Evolutionary conservation across 2,113 vertebrate genomes (phyloP).

Genomic region (Alaudala cheleensis): DNA sequence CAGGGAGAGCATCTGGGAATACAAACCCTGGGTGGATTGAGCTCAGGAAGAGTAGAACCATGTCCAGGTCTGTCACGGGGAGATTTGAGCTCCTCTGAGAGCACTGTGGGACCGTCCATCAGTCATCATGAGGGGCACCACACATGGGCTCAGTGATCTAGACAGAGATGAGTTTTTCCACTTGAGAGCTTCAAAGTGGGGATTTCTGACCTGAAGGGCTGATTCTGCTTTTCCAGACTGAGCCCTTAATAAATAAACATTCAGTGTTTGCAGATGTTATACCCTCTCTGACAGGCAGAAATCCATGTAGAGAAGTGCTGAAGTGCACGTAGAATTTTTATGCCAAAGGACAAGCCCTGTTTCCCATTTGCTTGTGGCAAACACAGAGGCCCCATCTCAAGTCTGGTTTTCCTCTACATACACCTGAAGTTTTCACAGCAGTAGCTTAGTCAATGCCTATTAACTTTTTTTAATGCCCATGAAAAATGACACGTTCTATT

Average conservation of each 20-base stretch:
- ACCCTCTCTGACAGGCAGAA: background rate
- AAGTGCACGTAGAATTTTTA: background rate
- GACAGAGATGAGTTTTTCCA: background rate
- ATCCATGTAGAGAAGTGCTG: background rate
- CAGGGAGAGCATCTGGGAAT: background rate
- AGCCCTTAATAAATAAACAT: conserved; percentile 7
- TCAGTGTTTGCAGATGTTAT: background rate
- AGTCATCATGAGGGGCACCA: background rate
- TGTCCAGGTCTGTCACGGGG: rapidly evolving
- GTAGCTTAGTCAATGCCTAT: background rate
- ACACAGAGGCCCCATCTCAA: background rate
- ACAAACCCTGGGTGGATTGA: background rate
- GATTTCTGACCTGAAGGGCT: background rate
- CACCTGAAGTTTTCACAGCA: background rate
- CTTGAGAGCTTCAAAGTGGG: background rate
- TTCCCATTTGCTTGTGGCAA: background rate
- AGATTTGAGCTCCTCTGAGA: background rate
- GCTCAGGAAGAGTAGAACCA: background rate
- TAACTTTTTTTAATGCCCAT: background rate
- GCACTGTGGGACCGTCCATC: background rate
- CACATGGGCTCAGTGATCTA: background rate
- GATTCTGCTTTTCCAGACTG: background rate
- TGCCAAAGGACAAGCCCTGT: background rate
- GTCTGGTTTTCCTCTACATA: background rate
- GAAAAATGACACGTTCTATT: background rate